These are phyloP conservation scores for Gracilinanus agilis DNA, from an alignment of 2,113 vertebrate genomes.

Conservation along the genomic window DNA sequence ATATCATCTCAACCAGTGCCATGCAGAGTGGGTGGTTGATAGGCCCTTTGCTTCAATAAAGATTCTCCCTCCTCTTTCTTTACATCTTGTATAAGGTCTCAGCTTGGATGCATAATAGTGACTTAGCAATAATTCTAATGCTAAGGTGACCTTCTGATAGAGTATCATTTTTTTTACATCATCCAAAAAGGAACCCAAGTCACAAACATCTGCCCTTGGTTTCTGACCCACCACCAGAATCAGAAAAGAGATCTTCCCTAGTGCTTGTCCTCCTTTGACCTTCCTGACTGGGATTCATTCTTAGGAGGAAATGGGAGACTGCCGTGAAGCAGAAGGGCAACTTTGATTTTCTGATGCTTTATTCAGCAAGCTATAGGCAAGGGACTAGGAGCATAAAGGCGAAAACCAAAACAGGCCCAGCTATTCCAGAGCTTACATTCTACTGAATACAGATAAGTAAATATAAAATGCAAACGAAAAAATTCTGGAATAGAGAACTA, in stretches of 20 bases:
- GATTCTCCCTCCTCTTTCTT: no score
- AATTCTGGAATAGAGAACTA: not conserved
- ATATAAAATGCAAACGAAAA: not conserved
- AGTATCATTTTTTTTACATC: not conserved
- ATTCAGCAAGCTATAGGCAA: not conserved
- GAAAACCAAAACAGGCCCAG: not conserved
- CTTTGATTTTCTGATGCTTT: not conserved
- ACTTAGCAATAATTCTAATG: not conserved
- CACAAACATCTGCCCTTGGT: not conserved
- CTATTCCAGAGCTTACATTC: not conserved
- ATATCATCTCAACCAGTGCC: not conserved
- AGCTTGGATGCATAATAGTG: not conserved
- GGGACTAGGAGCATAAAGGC: not conserved
- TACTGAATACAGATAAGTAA: not conserved
- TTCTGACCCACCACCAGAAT: not conserved
- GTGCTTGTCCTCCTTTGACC: not conserved
- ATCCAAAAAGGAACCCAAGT: not conserved
- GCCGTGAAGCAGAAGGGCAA: not conserved
- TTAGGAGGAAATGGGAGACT: not conserved
- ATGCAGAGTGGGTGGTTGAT: not conserved
- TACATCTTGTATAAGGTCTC: not conserved
- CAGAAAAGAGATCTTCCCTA: not conserved
- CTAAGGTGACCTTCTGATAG: not conserved
- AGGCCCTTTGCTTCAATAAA: not conserved
- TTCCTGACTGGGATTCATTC: not conserved